These are phyloP conservation scores for Drosophila neotestacea DNA, from an alignment of 2,888 invertebrate genomes.

Conservation along the genomic window DNA sequence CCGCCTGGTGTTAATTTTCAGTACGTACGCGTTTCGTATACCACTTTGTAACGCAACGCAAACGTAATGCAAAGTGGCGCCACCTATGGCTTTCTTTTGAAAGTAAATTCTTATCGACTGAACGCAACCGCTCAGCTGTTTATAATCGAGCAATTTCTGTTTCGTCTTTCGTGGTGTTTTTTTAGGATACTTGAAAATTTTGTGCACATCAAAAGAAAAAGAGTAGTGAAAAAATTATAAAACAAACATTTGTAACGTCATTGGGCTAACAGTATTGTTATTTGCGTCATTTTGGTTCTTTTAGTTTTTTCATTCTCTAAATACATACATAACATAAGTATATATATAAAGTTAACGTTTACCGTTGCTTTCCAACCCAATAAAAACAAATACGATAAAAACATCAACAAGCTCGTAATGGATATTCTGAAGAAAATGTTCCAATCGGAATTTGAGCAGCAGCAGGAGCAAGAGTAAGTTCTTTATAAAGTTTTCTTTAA, in stretches of 20 bases:
- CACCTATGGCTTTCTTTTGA: no score
- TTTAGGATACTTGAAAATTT: slow-evolving; percentile 50
- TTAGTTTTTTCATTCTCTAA: slow-evolving; percentile 67
- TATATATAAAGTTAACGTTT: slow-evolving; percentile 35
- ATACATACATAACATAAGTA: neutral
- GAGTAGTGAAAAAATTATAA: slow-evolving; percentile 14
- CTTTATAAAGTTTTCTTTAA: neutral
- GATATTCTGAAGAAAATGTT: slow-evolving; percentile 80
- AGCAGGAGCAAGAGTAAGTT: slow-evolving; percentile 67
- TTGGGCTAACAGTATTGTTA: slow-evolving; percentile 32
- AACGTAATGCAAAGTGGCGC: neutral
- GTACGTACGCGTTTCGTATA: slow-evolving; percentile 2
- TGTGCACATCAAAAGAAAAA: slow-evolving; percentile 29
- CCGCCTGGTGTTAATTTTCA: slow-evolving; percentile 7
- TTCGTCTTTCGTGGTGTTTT: slow-evolving; percentile 54
- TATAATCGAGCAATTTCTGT: slow-evolving; percentile 61
- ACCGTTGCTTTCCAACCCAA: slow-evolving; percentile 6
- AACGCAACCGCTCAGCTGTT: slow-evolving; percentile 48
- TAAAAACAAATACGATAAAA: slow-evolving; percentile 28
- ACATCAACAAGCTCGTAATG: slow-evolving; percentile 43
- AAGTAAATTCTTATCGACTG: no score
- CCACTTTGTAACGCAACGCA: neutral
- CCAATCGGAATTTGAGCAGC: slow-evolving; percentile 62
- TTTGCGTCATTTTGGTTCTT: slow-evolving; percentile 72
- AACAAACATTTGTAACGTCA: slow-evolving; percentile 20